Evolutionary conservation across 2,113 vertebrate genomes (phyloP).

Genomic region (Opisthocomus hoazin): DNA sequence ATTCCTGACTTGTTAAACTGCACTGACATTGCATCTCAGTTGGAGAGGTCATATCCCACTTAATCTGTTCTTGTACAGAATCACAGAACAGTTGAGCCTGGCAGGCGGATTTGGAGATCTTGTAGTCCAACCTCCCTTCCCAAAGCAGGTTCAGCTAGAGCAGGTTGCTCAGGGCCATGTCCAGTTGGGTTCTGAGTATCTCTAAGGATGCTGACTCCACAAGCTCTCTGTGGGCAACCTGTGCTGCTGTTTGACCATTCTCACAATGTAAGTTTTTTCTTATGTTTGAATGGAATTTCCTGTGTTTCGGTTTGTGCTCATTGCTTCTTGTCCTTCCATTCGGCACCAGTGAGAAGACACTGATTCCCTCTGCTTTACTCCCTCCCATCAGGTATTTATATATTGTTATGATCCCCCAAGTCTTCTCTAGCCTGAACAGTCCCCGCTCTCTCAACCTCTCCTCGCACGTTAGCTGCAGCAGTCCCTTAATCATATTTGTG

Average conservation of each 20-base stretch:
- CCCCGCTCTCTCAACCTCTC: not conserved
- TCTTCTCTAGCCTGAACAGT: not conserved
- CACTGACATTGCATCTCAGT: not conserved
- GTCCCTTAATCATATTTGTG: not conserved
- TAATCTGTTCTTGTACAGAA: not conserved
- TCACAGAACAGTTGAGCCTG: not conserved
- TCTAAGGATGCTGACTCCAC: not conserved
- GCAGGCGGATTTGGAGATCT: not conserved
- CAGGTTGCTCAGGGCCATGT: not conserved
- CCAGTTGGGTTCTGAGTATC: not conserved
- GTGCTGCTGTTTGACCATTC: not conserved
- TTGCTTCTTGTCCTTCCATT: not conserved
- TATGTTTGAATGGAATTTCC: not conserved
- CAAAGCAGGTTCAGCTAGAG: not conserved
- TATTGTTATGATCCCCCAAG: rapidly evolving
- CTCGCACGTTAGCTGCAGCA: rapidly evolving
- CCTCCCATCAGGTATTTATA: not conserved
- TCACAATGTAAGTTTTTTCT: not conserved
- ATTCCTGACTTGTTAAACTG: not conserved
- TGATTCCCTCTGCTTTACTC: not conserved
- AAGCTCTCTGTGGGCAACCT: not conserved
- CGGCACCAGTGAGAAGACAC: not conserved
- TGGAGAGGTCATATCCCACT: not conserved
- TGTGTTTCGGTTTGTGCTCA: not conserved
- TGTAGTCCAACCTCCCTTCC: not conserved